phyloP scores from a whole-genome alignment of 2,113 vertebrate species.

The Gila orcuttii region DNA sequence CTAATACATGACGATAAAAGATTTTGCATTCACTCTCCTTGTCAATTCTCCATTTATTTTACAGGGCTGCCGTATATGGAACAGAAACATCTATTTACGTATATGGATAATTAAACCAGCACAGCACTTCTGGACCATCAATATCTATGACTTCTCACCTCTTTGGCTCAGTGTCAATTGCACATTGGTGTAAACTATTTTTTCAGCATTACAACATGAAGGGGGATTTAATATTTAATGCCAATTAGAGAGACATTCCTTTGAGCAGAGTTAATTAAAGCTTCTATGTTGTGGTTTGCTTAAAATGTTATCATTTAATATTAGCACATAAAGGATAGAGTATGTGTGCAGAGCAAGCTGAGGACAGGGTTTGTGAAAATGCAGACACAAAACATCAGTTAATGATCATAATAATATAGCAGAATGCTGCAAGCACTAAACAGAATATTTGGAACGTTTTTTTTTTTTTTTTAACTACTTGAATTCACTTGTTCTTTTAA shows the following conservation, averaged over 20 bases:
- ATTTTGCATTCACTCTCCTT: not conserved
- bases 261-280: constrained; percentile 43
- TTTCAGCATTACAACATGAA: constrained; percentile 24
- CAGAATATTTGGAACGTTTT: not conserved
- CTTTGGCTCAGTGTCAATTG: constrained; percentile 50
- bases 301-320: not conserved
- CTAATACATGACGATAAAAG: constrained; percentile 34
- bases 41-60: not conserved
- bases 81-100: not conserved
- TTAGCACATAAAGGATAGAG: not conserved
- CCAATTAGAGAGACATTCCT: constrained; percentile 38
- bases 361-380: not conserved
- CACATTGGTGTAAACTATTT: constrained; percentile 42
- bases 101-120: constrained; percentile 51
- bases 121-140: constrained; percentile 27
- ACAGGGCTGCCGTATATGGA: not conserved
- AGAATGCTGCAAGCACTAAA: not conserved
- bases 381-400: not conserved
- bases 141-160: constrained; percentile 59
- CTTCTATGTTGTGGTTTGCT: constrained; percentile 4
- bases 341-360: not conserved
- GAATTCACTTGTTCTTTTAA: not conserved
- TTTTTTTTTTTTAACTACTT: not conserved
- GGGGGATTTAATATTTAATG: constrained; percentile 55
- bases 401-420: not conserved